Evolutionary conservation across 1,140 invertebrate species (phyloP).

Genomic region (Lepidurus apus): DNA sequence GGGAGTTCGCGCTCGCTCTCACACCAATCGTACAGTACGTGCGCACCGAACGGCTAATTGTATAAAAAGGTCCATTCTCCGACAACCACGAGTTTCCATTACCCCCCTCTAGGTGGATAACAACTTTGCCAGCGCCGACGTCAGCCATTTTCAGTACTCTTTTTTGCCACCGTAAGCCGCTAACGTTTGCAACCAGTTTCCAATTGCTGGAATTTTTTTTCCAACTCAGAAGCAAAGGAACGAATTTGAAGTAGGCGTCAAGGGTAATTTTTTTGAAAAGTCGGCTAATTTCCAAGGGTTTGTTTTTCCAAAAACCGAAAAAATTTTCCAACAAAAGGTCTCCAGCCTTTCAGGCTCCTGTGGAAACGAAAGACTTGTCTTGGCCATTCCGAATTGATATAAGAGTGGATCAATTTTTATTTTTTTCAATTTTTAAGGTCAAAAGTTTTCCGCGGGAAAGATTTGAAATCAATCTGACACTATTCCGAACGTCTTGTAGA

Average conservation of each 20-base stretch:
- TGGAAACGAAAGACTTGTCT: constrained; percentile 21
- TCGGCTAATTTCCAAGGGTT: neutral
- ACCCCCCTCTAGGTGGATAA: neutral
- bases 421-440: constrained; percentile 22
- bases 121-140: neutral
- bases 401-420: neutral
- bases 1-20: neutral
- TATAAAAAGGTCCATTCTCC: no score
- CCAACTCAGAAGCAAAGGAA: neutral
- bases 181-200: neutral
- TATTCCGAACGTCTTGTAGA: neutral
- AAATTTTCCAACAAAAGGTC: neutral
- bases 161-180: neutral
- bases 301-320: neutral
- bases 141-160: neutral
- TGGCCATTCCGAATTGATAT: constrained; percentile 16
- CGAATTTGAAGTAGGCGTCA: neutral
- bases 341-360: constrained; percentile 10
- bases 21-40: no score
- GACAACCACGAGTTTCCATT: neutral
- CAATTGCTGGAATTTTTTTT: neutral
- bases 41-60: no score
- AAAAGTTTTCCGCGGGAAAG: neutral
- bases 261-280: neutral
- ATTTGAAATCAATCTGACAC: constrained; percentile 16